Evolutionary conservation across 2,113 vertebrate genomes (phyloP), one percentile per base, ranked within the genome.

Genomic region (Actenoides lindsayi): DNA sequence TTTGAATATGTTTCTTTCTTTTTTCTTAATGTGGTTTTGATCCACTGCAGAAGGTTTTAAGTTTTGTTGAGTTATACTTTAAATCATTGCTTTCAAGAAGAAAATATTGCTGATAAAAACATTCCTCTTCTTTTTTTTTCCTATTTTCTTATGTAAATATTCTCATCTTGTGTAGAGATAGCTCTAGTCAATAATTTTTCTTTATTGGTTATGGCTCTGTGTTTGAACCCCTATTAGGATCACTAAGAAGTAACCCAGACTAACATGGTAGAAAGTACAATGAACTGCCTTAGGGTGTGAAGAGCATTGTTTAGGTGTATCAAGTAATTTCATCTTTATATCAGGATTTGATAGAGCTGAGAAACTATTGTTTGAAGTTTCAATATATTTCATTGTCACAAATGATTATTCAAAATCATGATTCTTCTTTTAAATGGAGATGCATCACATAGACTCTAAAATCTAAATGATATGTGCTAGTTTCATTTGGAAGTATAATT

Each of bases 401-500:
- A 87, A 64, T 16, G 23, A 90, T 84, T 95, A 91, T 93, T 94
- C 79, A 94, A 79, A 89, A 87, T 71, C 44, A 37, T 63, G 83
- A 83, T 90, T 54, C 39, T 94, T 84, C 81, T 91, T 97, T 95
- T 88, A 96, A 83, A 94, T 93, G 83, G 93, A 83, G 95, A 91
- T 87, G 56, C 90, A 90, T 92, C 77, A 60, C 71, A 51, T 60
- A 95, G 89, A 90, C 87, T 91, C 93, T 90, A 75, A 95, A 93
- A 95, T 93, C 80, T 90, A 96, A 95, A 97, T 93, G 67, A 95
- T 96, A 97, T 83, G 90, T 95, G 79, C 90, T 94, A 68, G 63
- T 97, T 98, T 97, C 78, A 96, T 98, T 97, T 96, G 96, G 92
- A 97, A 94, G 93, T 94, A 95, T 96, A 98, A 98, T 98, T 97